Evolutionary conservation across 2,113 vertebrate genomes (phyloP).

Genomic region (Lasiurus borealis): DNA sequence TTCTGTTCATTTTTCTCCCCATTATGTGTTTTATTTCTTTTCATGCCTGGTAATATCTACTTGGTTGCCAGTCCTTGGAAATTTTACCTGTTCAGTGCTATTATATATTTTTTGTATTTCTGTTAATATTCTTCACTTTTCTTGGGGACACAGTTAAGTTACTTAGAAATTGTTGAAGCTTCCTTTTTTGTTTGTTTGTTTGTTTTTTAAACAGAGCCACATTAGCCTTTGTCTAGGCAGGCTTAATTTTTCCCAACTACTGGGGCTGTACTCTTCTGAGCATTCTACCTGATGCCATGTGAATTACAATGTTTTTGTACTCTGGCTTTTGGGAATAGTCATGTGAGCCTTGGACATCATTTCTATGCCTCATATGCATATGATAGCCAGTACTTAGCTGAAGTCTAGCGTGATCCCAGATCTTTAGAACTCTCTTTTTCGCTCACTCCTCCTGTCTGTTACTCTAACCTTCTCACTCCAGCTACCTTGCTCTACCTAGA

Average conservation of each 20-base stretch:
- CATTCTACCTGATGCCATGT: not conserved
- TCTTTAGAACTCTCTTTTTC: not conserved
- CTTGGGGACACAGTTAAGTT: not conserved
- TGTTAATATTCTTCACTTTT: conserved; percentile 36
- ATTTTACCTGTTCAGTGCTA: conserved; percentile 28
- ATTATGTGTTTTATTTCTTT: conserved; percentile 21
- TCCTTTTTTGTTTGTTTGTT: not conserved
- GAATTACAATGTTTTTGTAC: not conserved
- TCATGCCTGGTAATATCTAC: not conserved
- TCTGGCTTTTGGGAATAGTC: not conserved
- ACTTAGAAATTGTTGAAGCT: not conserved
- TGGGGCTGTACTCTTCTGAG: not conserved
- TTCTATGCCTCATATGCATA: not conserved
- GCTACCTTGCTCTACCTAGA: not conserved
- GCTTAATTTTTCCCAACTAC: not conserved
- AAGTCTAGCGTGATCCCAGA: not conserved
- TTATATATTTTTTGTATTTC: not conserved
- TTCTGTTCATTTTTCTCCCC: not conserved
- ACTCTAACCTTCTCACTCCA: not conserved
- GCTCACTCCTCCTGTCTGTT: not conserved
- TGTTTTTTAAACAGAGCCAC: not conserved
- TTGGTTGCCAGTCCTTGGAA: not conserved
- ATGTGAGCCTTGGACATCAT: not conserved
- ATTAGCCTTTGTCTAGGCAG: not conserved
- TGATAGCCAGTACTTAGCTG: not conserved